Evolutionary conservation across 92 coral and sea anemone species (phyloP).

Genomic region (Palythoa caribaeorum): DNA sequence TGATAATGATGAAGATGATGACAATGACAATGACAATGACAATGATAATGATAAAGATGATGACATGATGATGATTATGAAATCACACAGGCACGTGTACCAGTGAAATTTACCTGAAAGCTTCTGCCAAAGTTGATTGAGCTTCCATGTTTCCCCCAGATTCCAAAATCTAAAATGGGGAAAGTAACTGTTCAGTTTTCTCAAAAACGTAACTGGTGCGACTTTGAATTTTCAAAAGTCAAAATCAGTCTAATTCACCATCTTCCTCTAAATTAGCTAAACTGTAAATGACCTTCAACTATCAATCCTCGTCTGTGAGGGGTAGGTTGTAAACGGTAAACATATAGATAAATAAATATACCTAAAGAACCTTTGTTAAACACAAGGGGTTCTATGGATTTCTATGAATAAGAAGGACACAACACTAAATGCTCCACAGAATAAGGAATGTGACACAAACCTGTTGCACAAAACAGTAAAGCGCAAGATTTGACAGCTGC

Average conservation of each 20-base stretch:
- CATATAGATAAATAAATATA: no score
- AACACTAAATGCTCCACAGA: no score
- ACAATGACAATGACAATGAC: neutral
- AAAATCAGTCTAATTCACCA: no score
- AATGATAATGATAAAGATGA: neutral
- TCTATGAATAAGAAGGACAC: no score
- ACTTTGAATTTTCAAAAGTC: no score
- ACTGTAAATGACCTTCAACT: neutral
- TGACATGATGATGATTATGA: neutral
- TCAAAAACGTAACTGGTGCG: neutral
- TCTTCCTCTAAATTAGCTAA: no score
- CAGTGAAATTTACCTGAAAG: constrained; percentile 74
- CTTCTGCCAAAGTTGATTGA: constrained; percentile 57
- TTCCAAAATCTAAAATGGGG: constrained; percentile 64
- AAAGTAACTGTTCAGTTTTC: neutral
- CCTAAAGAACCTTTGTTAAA: neutral
- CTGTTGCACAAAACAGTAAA: constrained; percentile 97
- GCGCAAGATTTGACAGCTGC: constrained; percentile 87
- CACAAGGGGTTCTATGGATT: no score
- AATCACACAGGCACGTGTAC: neutral
- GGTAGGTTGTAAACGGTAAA: no score
- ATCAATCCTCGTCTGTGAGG: no score
- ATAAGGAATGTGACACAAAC: constrained; percentile 39
- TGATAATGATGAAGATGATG: no score
- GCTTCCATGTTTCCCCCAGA: constrained; percentile 57